Percentiles rank a stretch among this genome's conserved stretches.
phyloP scores from a whole-genome alignment of 1,140 invertebrate genomes.

The Diabrotica undecimpunctata region DNA sequence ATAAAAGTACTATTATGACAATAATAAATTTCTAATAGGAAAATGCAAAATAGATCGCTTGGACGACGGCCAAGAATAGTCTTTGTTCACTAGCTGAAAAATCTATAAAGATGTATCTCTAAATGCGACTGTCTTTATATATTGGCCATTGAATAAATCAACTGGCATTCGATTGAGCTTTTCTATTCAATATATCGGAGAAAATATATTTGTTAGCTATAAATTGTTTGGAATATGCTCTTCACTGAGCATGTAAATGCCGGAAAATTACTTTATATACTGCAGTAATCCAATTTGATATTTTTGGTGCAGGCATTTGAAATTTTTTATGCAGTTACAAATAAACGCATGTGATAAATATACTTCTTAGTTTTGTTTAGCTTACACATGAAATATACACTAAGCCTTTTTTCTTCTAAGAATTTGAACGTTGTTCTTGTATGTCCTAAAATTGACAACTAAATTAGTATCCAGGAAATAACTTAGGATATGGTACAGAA shows the following conservation, averaged over 20 bases:
- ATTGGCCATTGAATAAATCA: neutral
- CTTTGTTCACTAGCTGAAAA: neutral
- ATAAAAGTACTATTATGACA: no score
- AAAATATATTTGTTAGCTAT: slow-evolving; percentile 3
- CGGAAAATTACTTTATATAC: neutral
- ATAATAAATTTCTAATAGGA: no score
- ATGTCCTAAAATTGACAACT: no score
- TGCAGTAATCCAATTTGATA: neutral
- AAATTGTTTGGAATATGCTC: slow-evolving; percentile 2
- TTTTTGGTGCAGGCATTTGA: neutral
- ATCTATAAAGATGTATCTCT: slow-evolving; percentile 1
- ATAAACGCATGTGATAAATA: no score
- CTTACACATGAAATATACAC: no score
- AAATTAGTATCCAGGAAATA: no score
- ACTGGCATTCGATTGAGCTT: neutral
- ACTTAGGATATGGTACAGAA: no score
- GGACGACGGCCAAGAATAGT: neutral
- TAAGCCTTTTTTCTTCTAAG: no score
- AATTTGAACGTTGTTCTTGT: no score
- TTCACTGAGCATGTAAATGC: neutral
- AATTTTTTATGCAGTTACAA: slow-evolving; percentile 5
- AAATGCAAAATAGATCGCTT: neutral
- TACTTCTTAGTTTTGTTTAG: no score
- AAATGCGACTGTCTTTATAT: neutral
- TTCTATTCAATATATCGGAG: slow-evolving; percentile 2